phyloP scores from a whole-genome alignment of 2,113 vertebrate species.

The Labeo rohita region DNA sequence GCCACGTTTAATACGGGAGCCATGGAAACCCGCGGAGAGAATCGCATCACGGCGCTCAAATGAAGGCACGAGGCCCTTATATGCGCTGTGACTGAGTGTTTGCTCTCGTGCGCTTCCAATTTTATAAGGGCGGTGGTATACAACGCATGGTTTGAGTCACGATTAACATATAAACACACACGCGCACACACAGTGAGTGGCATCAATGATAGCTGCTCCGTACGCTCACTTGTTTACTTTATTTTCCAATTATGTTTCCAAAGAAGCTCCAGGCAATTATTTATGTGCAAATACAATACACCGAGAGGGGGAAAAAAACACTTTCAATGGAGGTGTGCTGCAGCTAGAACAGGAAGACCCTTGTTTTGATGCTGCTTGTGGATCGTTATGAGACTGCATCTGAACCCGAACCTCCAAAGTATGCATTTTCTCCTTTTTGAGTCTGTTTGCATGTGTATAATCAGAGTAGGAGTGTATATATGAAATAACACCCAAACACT shows the following conservation, averaged over 20 bases:
- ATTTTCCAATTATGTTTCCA: conserved; percentile 50
- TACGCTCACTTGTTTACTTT: conserved; percentile 29
- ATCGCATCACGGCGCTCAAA: conserved; percentile 13
- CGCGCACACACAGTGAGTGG: neutral
- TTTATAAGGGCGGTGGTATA: conserved; percentile 5
- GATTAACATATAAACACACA: conserved; percentile 25
- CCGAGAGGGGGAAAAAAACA: neutral
- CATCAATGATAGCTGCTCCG: neutral
- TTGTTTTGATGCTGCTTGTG: neutral
- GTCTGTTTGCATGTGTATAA: neutral
- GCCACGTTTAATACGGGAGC: conserved; percentile 28
- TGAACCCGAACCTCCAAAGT: conserved; percentile 14
- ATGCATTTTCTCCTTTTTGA: neutral
- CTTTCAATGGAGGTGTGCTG: neutral
- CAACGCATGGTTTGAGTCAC: neutral
- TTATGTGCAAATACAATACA: conserved; percentile 52
- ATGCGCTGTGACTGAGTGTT: conserved; percentile 24
- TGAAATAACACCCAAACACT: neutral
- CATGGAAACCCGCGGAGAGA: conserved; percentile 52
- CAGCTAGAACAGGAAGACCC: neutral
- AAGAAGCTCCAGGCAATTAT: conserved; percentile 47
- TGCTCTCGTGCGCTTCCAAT: neutral
- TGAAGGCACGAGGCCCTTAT: conserved; percentile 10
- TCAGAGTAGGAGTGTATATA: neutral
- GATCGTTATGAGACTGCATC: neutral